Conservation (phyloP, 2,888 invertebrate species). For the Arrhopalites spinosus region DNA sequence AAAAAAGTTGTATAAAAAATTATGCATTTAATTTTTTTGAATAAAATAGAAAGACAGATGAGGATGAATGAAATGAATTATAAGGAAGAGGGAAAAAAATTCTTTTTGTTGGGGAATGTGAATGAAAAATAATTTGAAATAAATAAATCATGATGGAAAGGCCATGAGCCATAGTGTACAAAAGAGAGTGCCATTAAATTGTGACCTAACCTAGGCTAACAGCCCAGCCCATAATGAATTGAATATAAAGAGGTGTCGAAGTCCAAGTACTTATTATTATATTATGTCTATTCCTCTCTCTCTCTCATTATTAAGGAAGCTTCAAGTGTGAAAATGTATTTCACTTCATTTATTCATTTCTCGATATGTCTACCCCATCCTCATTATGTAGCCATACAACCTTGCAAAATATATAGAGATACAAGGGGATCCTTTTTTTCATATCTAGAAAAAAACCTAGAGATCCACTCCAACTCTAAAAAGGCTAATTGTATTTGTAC, state of each 20-base stretch:
- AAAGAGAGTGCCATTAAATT: neutral
- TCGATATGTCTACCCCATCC: slow-evolving; percentile 23
- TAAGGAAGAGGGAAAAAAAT: neutral
- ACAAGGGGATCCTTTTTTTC: neutral
- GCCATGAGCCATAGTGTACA: neutral
- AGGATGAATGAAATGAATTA: neutral
- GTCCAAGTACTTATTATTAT: slow-evolving; percentile 43
- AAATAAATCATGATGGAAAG: slow-evolving; percentile 17
- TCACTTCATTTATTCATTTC: slow-evolving; percentile 16
- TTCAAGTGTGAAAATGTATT: slow-evolving; percentile 47
- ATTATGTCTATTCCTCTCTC: neutral
- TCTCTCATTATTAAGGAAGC: slow-evolving; percentile 39
- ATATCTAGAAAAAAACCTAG: neutral
- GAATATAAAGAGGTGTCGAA: slow-evolving; percentile 47
- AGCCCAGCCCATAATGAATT: slow-evolving; percentile 31
- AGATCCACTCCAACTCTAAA: no score
- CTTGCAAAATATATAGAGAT: neutral
- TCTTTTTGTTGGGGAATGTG: neutral
- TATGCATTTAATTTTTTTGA: no score
- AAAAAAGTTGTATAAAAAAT: no score
- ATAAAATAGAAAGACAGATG: no score
- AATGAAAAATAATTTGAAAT: neutral
- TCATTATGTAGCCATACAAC: slow-evolving; percentile 32
- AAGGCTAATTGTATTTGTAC: no score
- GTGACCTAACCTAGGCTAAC: slow-evolving; percentile 27